Evolutionary conservation across 2,113 vertebrate genomes (phyloP).

Genomic region (Lepidothrix coronata): DNA sequence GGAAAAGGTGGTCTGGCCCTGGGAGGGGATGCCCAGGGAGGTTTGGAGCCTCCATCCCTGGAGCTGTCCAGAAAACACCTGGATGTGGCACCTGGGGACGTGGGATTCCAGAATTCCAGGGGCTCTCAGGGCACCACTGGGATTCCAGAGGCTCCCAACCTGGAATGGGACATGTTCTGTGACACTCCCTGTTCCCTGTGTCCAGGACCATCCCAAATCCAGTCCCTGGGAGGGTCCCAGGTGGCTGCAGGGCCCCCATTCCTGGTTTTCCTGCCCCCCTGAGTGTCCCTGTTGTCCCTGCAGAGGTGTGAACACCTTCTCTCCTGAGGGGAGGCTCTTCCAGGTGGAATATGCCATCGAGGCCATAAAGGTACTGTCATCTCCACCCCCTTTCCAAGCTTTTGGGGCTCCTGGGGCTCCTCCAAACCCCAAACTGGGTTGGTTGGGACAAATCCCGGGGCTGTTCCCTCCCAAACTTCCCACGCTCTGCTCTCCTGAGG

Average conservation of each 20-base stretch:
- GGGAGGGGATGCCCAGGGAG: not conserved
- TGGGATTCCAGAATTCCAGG: not conserved
- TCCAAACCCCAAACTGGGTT: not conserved
- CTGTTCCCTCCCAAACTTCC: not conserved
- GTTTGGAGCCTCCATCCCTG: not conserved
- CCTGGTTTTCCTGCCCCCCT: not conserved
- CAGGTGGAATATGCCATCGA: slow-evolving; percentile 99
- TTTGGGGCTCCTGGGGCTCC: fast-evolving
- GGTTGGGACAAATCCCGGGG: not conserved
- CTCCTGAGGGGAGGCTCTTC: slow-evolving; percentile 96
- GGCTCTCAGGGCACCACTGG: not conserved
- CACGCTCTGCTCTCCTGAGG: not conserved
- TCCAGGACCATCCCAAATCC: fast-evolving
- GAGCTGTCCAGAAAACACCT: no score
- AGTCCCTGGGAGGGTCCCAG: not conserved
- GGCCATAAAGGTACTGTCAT: slow-evolving; percentile 88
- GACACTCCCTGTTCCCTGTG: no score
- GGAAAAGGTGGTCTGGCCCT: not conserved
- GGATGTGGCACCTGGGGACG: not conserved
- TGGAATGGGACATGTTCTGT: no score
- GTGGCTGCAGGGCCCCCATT: fast-evolving
- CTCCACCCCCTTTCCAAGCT: not conserved
- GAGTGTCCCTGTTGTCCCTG: not conserved
- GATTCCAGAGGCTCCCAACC: not conserved
- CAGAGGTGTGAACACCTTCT: slow-evolving; percentile 98